Evolutionary conservation across 1,140 invertebrate species (phyloP).

Genomic region (Cyphomyrmex costatus): DNA sequence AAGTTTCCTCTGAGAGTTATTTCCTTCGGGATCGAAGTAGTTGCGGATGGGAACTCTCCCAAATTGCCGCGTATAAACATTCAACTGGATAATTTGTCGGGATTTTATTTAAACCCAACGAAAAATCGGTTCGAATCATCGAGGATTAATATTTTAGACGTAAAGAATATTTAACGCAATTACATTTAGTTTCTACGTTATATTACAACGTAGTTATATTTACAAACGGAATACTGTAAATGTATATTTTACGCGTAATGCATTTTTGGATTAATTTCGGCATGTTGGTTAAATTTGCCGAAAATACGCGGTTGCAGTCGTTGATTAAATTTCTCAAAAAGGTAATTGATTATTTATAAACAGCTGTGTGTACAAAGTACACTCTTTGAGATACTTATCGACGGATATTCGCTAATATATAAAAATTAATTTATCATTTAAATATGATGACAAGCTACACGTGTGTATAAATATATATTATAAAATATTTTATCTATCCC

Average conservation of each 20-base stretch:
- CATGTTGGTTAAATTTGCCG: conserved; percentile 32
- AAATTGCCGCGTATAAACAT: conserved; percentile 44
- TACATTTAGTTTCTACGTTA: neutral
- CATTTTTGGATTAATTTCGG: conserved; percentile 38
- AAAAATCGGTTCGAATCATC: conserved; percentile 22
- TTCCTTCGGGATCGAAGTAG: neutral
- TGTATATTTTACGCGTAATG: conserved; percentile 14
- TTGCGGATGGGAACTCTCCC: conserved; percentile 11
- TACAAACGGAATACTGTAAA: conserved; percentile 46
- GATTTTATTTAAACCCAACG: conserved; percentile 33
- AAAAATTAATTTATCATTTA: conserved; percentile 7
- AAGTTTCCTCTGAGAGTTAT: conserved; percentile 29
- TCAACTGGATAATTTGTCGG: conserved; percentile 8
- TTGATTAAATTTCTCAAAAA: conserved; percentile 24
- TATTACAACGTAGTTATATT: neutral
- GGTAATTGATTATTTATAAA: conserved; percentile 22
- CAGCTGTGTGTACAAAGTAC: neutral
- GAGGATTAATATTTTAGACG: conserved; percentile 40
- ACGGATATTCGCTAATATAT: neutral
- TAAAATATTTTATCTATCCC: neutral
- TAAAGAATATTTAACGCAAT: conserved; percentile 28
- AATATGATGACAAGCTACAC: neutral
- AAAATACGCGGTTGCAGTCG: conserved; percentile 10
- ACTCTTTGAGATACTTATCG: conserved; percentile 15
- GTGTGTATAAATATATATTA: neutral